These are phyloP conservation scores for Enteromius unitaeniatus DNA, from an alignment of 2,797 vertebrate species.

Conservation along the genomic window DNA sequence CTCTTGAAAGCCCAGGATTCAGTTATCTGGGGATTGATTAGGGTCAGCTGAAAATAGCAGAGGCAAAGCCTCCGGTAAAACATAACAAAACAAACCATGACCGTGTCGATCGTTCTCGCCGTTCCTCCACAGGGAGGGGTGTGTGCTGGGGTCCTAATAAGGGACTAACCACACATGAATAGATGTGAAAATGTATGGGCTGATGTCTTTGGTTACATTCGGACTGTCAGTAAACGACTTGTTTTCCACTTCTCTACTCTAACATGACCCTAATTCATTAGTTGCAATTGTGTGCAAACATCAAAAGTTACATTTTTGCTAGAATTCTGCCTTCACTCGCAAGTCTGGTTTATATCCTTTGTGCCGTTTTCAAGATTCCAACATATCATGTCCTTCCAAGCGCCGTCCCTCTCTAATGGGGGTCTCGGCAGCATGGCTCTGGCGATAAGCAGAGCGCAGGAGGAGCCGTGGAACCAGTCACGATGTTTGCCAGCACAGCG, in stretches of 20 bases:
- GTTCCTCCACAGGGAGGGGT: neutral
- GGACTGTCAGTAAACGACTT: neutral
- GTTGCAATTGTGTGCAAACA: constrained; percentile 36
- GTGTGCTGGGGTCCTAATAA: constrained; percentile 7
- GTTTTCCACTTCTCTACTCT: constrained; percentile 18
- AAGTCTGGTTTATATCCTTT: constrained; percentile 26
- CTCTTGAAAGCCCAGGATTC: constrained; percentile 66
- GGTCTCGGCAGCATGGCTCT: constrained; percentile 34
- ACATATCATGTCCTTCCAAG: constrained; percentile 41
- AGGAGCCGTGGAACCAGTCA: constrained; percentile 50
- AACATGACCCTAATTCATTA: constrained; percentile 17
- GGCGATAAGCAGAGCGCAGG: constrained; percentile 41
- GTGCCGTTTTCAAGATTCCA: constrained; percentile 34
- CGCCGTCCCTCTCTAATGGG: constrained; percentile 37
- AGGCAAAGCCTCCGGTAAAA: constrained; percentile 39
- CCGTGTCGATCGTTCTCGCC: constrained; percentile 1
- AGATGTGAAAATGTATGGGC: constrained; percentile 21
- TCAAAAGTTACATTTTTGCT: constrained; percentile 26
- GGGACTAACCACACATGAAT: constrained; percentile 4
- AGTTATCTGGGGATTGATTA: constrained; percentile 62
- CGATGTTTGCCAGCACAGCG: constrained; percentile 47
- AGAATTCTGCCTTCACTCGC: neutral
- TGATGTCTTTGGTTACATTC: constrained; percentile 15
- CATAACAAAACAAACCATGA: constrained; percentile 47
- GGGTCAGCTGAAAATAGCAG: constrained; percentile 57